phyloP scores from a whole-genome alignment of 2,888 invertebrate genomes.

The Drosophila subsilvestris region DNA sequence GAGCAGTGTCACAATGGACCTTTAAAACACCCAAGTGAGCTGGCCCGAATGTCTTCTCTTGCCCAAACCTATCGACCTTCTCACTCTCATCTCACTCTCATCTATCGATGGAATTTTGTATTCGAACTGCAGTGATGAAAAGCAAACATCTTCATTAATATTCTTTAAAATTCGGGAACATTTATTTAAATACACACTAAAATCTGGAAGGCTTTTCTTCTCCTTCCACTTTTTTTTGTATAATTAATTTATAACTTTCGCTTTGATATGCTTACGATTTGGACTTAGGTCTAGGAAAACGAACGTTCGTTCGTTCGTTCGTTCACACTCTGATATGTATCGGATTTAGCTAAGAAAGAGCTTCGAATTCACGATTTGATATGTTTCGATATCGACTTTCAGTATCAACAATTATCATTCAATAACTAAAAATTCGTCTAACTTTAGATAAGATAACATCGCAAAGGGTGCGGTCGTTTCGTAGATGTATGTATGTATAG shows the following conservation, averaged over 20 bases:
- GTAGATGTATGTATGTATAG: neutral
- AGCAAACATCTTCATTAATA: neutral
- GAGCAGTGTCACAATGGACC: too few relatives aligned
- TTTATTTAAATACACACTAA: slow-evolving; percentile 28
- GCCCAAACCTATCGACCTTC: too few relatives aligned
- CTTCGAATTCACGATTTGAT: slow-evolving; percentile 54
- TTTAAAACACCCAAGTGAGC: too few relatives aligned
- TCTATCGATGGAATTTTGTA: too few relatives aligned
- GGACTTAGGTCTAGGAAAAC: slow-evolving; percentile 14
- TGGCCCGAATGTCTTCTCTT: too few relatives aligned
- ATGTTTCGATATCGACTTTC: slow-evolving; percentile 60
- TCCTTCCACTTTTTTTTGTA: slow-evolving; percentile 1
- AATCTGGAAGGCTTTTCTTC: slow-evolving; percentile 16
- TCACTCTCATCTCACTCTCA: too few relatives aligned
- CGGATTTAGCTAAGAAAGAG: slow-evolving; percentile 24
- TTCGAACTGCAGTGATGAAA: too few relatives aligned
- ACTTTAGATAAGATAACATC: slow-evolving; percentile 30
- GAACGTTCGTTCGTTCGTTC: too few relatives aligned
- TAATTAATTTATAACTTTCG: slow-evolving; percentile 17
- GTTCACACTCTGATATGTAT: slow-evolving; percentile 42
- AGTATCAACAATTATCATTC: slow-evolving; percentile 42
- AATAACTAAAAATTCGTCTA: slow-evolving; percentile 43
- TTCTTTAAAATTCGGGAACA: slow-evolving; percentile 4
- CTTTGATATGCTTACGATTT: slow-evolving; percentile 58
- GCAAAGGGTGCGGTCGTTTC: slow-evolving; percentile 41